These are phyloP conservation scores for Leucoptera coffeella DNA, from an alignment of 2,888 invertebrate species.

Conservation along the genomic window DNA sequence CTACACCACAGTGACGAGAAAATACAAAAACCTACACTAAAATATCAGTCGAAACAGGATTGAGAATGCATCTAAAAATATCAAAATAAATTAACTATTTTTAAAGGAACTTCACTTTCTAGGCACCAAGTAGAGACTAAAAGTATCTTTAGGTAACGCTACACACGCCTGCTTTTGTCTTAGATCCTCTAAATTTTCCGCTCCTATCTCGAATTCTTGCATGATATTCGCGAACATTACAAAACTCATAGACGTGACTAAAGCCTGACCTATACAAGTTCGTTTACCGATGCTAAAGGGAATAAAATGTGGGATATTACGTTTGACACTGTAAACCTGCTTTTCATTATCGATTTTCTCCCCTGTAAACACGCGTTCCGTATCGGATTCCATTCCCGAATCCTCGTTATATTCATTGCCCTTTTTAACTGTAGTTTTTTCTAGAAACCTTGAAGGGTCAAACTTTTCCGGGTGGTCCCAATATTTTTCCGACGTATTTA, in stretches of 20 bases:
- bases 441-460: conserved; percentile 69
- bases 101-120: too few species aligned
- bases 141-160: conserved; percentile 69
- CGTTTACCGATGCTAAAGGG: conserved; percentile 83
- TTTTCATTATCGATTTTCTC: conserved; percentile 19
- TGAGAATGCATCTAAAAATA: too few species aligned
- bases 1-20: too few species aligned
- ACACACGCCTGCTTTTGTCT: conserved; percentile 63
- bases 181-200: conserved; percentile 42
- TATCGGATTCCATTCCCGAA: conserved; percentile 51
- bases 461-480: conserved; percentile 71
- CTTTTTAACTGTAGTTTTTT: conserved; percentile 22
- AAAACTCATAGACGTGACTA: conserved; percentile 72
- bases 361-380: conserved; percentile 18
- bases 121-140: conserved; percentile 54
- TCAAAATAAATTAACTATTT: too few species aligned
- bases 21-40: too few species aligned
- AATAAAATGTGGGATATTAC: conserved; percentile 65
- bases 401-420: conserved; percentile 45
- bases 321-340: conserved; percentile 32
- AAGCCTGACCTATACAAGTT: conserved; percentile 79
- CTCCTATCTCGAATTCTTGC: conserved; percentile 62
- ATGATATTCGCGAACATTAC: conserved; percentile 66
- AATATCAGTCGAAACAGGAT: too few species aligned
- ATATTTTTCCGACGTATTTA: conserved; percentile 67